Percentiles rank a stretch among this genome's conserved stretches.
phyloP scores from a whole-genome alignment of 2,888 invertebrate species.

The Megastigmus dorsalis region DNA sequence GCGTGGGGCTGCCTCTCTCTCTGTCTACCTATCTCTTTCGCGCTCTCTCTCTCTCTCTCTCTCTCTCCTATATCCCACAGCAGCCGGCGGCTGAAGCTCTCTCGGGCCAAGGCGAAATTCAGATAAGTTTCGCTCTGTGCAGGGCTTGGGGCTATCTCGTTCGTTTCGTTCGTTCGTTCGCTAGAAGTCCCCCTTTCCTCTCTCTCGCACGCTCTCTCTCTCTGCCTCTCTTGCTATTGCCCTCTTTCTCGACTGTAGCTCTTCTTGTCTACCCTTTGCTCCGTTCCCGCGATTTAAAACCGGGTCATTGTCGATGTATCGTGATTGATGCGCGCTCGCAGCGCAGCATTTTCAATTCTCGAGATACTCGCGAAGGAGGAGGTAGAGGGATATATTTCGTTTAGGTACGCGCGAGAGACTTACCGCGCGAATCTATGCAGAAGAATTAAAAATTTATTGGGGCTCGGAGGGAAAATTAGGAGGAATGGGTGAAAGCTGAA shows the following conservation, averaged over 20 bases:
- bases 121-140: conserved; percentile 45
- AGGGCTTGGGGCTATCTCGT: conserved; percentile 32
- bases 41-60: background rate
- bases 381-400: too few relatives aligned
- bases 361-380: too few relatives aligned
- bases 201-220: conserved; percentile 17
- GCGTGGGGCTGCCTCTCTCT: background rate
- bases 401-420: too few relatives aligned
- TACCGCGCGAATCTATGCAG: too few relatives aligned
- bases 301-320: conserved; percentile 57
- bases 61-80: background rate
- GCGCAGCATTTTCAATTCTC: conserved; percentile 50
- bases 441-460: background rate
- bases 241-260: conserved; percentile 8
- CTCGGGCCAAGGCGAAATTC: conserved; percentile 38
- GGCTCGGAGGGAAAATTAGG: background rate
- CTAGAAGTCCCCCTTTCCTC: background rate
- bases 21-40: background rate
- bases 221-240: background rate
- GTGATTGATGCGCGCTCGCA: conserved; percentile 50
- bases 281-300: conserved; percentile 36
- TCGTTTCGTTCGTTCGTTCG: too few relatives aligned
- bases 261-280: conserved; percentile 45
- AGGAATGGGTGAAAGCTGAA: background rate
- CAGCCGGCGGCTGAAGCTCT: background rate